phyloP scores from a whole-genome alignment of 1,140 invertebrate genomes.

The Ostrea edulis region DNA sequence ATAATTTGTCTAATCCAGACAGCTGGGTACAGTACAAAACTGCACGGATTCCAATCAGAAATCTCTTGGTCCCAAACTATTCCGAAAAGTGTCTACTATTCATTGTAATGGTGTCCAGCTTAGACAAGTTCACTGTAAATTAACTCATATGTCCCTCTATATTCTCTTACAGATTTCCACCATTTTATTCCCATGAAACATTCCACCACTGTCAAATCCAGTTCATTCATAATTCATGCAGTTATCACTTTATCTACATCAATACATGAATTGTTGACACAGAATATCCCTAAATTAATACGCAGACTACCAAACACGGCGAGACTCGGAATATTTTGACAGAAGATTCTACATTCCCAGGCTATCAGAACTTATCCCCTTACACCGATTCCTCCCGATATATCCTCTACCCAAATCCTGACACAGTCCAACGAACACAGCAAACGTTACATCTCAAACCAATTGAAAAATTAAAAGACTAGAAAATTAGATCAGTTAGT shows the following conservation, averaged over 20 bases:
- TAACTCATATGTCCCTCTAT: no score
- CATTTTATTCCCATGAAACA: not conserved
- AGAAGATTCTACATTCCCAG: not conserved
- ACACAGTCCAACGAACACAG: not conserved
- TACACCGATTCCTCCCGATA: not conserved
- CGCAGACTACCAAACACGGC: not conserved
- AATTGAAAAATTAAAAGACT: not conserved
- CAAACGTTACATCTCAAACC: not conserved
- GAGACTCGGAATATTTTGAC: not conserved
- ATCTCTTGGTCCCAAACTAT: no score
- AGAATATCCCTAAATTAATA: constrained; percentile 1
- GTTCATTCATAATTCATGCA: not conserved
- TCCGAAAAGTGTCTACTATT: no score
- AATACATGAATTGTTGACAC: not conserved
- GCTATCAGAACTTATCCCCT: constrained; percentile 13
- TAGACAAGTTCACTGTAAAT: no score
- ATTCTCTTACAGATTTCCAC: not conserved
- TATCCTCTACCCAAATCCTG: constrained; percentile 30
- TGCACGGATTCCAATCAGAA: no score
- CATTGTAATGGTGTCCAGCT: no score
- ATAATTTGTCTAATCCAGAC: no score
- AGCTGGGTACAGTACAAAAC: no score
- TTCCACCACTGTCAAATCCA: not conserved
- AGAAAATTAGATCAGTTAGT: not conserved
- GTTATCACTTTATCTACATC: constrained; percentile 22